These are phyloP conservation scores for Adineta ricciae DNA, from an alignment of 2,888 invertebrate genomes.

Conservation along the genomic window DNA sequence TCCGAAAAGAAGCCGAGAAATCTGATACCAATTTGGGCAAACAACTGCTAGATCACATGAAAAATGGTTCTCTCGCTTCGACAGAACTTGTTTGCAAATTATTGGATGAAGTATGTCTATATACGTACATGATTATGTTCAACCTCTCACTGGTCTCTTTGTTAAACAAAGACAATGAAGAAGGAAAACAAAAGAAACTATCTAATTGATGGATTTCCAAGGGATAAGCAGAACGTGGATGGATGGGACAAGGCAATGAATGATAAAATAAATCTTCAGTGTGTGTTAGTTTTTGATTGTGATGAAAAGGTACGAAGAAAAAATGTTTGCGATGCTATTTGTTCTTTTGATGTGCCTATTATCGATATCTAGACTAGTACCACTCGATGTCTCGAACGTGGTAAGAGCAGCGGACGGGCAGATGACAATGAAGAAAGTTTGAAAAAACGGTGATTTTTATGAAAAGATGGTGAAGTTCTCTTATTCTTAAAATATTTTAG, in stretches of 20 bases:
- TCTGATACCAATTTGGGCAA: slow-evolving; percentile 68
- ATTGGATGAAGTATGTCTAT: slow-evolving; percentile 34
- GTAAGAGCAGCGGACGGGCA: slow-evolving; percentile 74
- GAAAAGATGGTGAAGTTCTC: slow-evolving; percentile 38
- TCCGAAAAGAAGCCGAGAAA: slow-evolving; percentile 69
- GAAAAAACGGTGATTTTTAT: slow-evolving; percentile 58
- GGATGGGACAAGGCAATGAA: slow-evolving; percentile 79
- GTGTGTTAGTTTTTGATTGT: slow-evolving; percentile 84
- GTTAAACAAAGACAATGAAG: slow-evolving; percentile 44
- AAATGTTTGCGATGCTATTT: not conserved
- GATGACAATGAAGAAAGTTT: slow-evolving; percentile 85
- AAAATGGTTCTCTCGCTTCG: slow-evolving; percentile 86
- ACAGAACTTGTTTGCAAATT: slow-evolving; percentile 93
- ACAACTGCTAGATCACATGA: slow-evolving; percentile 80
- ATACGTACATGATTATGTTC: not conserved
- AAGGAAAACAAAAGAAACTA: slow-evolving; percentile 54
- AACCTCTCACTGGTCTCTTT: too few relatives aligned
- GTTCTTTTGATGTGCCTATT: slow-evolving; percentile 26
- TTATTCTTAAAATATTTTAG: slow-evolving; percentile 39
- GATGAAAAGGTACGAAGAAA: slow-evolving; percentile 57
- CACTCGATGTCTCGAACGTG: slow-evolving; percentile 71
- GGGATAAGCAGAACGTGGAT: slow-evolving; percentile 86
- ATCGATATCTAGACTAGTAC: slow-evolving; percentile 63
- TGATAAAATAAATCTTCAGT: slow-evolving; percentile 70
- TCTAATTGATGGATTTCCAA: slow-evolving; percentile 91